A percentile compares a stretch with the other conserved stretches of the same genome.
These are phyloP conservation scores for Psittacula cyanocephala DNA, from an alignment of 2,113 vertebrate species.

Conservation along the genomic window DNA sequence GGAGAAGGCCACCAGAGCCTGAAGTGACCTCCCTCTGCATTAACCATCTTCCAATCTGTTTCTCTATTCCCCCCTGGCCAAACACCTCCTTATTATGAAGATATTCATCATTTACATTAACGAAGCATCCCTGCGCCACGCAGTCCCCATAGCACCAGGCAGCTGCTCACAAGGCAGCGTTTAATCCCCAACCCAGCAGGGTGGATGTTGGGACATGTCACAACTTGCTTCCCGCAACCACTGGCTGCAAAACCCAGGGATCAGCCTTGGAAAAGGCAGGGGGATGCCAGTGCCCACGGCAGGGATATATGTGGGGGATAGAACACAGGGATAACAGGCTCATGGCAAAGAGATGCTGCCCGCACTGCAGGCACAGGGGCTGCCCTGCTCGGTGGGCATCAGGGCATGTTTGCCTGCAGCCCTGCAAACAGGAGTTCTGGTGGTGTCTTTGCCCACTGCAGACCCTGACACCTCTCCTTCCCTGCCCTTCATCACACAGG, in stretches of 20 bases:
- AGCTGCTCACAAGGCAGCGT: background rate
- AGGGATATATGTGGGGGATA: background rate
- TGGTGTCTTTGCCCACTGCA: background rate
- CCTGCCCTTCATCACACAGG: background rate
- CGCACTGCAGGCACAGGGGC: accelerated
- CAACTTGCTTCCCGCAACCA: accelerated
- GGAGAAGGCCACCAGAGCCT: background rate
- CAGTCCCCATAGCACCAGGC: background rate
- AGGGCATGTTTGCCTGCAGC: accelerated
- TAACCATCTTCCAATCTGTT: background rate
- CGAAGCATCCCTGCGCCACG: background rate
- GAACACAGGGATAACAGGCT: accelerated
- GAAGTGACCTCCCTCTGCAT: background rate
- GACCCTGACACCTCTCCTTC: background rate
- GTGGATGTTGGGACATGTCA: background rate
- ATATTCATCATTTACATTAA: background rate
- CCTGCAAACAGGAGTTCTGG: accelerated
- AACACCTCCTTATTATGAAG: too few species aligned
- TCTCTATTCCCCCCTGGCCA: too few species aligned
- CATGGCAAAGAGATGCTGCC: background rate
- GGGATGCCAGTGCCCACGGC: accelerated
- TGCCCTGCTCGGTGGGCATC: accelerated
- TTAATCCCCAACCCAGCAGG: background rate
- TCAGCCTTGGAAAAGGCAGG: accelerated
- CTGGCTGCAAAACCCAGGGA: background rate